Conservation (phyloP, 2,888 invertebrate genomes). For the Temnothorax rugatulus region DNA sequence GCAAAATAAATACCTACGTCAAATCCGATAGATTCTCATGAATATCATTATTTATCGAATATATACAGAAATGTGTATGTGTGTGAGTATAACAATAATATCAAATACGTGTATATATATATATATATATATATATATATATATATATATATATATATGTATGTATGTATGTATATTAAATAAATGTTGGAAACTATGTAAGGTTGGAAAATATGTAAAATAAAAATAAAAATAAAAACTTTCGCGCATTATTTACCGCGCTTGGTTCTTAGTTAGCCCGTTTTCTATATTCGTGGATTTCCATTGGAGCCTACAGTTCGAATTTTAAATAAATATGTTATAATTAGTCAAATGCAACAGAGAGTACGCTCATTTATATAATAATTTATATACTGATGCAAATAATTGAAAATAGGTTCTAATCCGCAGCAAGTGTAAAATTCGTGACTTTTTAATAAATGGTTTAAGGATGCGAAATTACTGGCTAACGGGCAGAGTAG, state of each 20-base stretch:
- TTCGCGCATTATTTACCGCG: too few species aligned
- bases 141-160: too few species aligned
- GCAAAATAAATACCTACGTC: slow-evolving; percentile 10
- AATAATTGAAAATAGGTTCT: slow-evolving; percentile 10
- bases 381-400: not conserved
- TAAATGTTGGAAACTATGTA: not conserved
- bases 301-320: too few species aligned
- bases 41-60: slow-evolving; percentile 1
- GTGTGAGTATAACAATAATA: not conserved
- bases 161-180: too few species aligned
- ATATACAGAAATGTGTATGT: not conserved
- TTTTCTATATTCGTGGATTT: too few species aligned
- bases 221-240: too few species aligned
- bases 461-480: slow-evolving; percentile 16
- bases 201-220: too few species aligned
- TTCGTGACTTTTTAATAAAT: slow-evolving; percentile 38
- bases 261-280: too few species aligned
- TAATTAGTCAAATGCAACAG: not conserved
- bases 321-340: not conserved
- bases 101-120: not conserved
- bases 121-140: too few species aligned
- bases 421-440: not conserved
- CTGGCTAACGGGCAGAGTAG: not conserved
- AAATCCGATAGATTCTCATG: not conserved
- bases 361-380: not conserved